These are phyloP conservation scores for Dolichomitus sp. DNA, from an alignment of 2,888 invertebrate species.

Conservation along the genomic window DNA sequence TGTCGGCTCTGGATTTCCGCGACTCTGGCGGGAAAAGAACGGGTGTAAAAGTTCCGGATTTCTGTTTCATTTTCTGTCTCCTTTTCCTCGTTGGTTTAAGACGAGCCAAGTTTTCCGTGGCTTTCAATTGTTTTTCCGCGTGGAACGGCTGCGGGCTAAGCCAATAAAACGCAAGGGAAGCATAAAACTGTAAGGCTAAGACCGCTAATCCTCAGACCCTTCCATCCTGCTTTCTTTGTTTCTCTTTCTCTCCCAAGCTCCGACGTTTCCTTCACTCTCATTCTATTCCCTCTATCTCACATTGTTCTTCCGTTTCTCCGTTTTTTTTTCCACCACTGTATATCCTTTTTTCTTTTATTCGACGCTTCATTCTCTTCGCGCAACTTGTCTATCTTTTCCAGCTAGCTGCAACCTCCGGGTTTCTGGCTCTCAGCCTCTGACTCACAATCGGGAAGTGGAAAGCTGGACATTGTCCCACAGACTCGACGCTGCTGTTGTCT, in stretches of 20 bases:
- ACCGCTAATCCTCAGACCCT: constrained; percentile 72
- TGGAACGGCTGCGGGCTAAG: constrained; percentile 65
- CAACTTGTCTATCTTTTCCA: constrained; percentile 41
- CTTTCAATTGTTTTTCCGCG: constrained; percentile 77
- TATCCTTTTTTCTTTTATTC: constrained; percentile 36
- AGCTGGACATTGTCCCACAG: constrained; percentile 68
- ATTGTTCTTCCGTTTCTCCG: constrained; percentile 14
- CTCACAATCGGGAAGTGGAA: constrained; percentile 31
- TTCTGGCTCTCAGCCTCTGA: constrained; percentile 17
- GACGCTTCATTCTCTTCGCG: constrained; percentile 40
- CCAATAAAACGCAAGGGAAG: constrained; percentile 77
- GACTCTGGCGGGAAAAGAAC: constrained; percentile 52
- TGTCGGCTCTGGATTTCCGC: constrained; percentile 62
- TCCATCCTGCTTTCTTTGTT: constrained; percentile 60
- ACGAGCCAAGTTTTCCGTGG: constrained; percentile 77
- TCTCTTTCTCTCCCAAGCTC: constrained; percentile 35
- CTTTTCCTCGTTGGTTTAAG: constrained; percentile 67
- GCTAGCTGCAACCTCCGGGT: constrained; percentile 17
- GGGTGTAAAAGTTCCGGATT: constrained; percentile 71
- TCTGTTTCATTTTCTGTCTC: constrained; percentile 5
- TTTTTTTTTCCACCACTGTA: constrained; percentile 12
- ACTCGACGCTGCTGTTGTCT: constrained; percentile 6
- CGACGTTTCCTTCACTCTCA: constrained; percentile 15
- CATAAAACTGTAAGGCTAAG: constrained; percentile 74
- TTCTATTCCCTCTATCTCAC: constrained; percentile 26